These are phyloP conservation scores for Falco biarmicus DNA, from an alignment of 2,797 vertebrate genomes.

Conservation along the genomic window DNA sequence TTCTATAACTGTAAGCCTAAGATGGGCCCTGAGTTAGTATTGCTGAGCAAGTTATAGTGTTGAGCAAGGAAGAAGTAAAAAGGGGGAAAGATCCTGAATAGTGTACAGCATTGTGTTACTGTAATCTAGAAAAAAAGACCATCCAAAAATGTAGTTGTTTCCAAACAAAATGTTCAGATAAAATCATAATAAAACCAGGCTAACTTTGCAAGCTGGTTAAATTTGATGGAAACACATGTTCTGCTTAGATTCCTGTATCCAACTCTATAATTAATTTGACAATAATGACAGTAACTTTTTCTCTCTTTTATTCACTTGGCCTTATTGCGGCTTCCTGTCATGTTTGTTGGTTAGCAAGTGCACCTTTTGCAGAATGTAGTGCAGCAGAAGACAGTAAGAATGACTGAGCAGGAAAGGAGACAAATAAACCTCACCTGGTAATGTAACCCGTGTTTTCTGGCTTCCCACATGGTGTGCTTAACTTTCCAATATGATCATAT, in stretches of 20 bases:
- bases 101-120: not conserved
- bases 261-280: not conserved
- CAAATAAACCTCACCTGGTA: conserved; percentile 29
- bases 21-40: not conserved
- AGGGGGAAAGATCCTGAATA: not conserved
- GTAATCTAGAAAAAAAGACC: not conserved
- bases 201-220: not conserved
- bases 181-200: not conserved
- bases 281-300: not conserved
- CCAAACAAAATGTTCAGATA: not conserved
- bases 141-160: not conserved
- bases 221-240: not conserved
- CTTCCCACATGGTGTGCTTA: not conserved
- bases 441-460: not conserved
- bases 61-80: not conserved
- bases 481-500: conserved; percentile 24
- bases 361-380: not conserved
- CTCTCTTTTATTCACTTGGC: not conserved
- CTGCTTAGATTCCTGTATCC: not conserved
- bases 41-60: not conserved
- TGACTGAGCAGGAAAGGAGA: not conserved
- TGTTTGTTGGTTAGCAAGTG: not conserved
- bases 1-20: not conserved
- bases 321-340: not conserved
- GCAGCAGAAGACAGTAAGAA: not conserved